Evolutionary conservation across 2,888 invertebrate genomes (phyloP), one percentile per base, ranked within the genome.

Genomic region (Xanthorhoe spadicearia): DNA sequence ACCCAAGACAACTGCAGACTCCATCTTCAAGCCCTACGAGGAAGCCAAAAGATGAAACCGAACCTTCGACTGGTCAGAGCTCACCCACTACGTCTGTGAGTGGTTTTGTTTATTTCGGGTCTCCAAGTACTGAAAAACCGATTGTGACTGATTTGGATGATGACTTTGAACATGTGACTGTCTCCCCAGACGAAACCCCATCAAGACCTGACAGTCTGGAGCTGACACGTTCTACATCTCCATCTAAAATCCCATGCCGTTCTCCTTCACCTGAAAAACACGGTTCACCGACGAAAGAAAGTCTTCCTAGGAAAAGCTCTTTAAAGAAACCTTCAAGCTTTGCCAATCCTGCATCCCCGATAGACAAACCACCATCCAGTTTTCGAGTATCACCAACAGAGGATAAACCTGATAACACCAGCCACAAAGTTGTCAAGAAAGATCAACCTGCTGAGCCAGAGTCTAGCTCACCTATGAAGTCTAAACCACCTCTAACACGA

Each of bases 401-500:
- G 6, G 88, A 89, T 68, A 75, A 73, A 18, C 82, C 81, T 71
- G 76, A 82, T 35, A 73, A 82, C 10, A 71, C 75, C 19, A 78
- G 78, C 56, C 82, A 84, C 60, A 85, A 84, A 71, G 70, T 84
- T 2, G 76, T 84, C 0, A 88, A 86, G 52, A 89, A 89, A 76
- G 85, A 88, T 61, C 69, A 71, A 3, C 79, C 84, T 15, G 78
- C 82, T 43, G 77, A 85, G 74, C 67, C 79, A 17, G 73, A 72
- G 66, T 61, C 67, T n/a, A 77, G 77, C 52, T 70, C 77, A 35
- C 81, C 83, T 7, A 81, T 89, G 0, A 94, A 94, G 73, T 79
- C 88, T 23, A 95, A 94, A 73, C 94, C 95, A 48, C 94, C 95
- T 0, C 83, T 94, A 43, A 94, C 94, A 71, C 92, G 96, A 74